Evolutionary conservation across 2,888 invertebrate species (phyloP).

Genomic region (Apotomis turbidana): DNA sequence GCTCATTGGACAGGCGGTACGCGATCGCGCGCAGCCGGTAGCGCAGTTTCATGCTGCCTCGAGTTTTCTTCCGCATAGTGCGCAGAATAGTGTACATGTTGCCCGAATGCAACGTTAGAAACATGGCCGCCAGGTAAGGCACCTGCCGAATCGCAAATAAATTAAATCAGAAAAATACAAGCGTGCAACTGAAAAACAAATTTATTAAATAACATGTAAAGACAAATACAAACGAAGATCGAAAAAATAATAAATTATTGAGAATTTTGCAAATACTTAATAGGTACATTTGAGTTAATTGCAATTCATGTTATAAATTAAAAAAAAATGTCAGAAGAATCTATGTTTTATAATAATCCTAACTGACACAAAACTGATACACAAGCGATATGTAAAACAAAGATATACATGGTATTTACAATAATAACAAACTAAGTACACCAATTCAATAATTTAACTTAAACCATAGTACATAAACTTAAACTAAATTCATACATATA

Average conservation of each 20-base stretch:
- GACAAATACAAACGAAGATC: constrained; percentile 42
- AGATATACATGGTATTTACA: constrained; percentile 21
- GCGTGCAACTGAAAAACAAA: constrained; percentile 66
- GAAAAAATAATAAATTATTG: constrained; percentile 6
- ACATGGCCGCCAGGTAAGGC: constrained; percentile 91
- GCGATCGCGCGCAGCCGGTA: constrained; percentile 84
- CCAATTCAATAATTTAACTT: constrained; percentile 37
- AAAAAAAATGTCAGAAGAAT: neutral
- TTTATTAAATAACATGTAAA: constrained; percentile 64
- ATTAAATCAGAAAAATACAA: constrained; percentile 51
- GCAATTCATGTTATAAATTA: neutral
- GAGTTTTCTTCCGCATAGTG: constrained; percentile 93
- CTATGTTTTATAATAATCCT: neutral
- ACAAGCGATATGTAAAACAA: constrained; percentile 23
- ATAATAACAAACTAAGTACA: constrained; percentile 35
- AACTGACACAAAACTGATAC: neutral
- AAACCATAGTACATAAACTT: constrained; percentile 23
- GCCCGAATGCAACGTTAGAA: constrained; percentile 93
- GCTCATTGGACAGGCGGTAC: constrained; percentile 75
- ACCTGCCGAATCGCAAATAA: constrained; percentile 84
- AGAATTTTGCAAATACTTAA: constrained; percentile 15
- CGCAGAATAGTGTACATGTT: constrained; percentile 94
- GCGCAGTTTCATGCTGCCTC: constrained; percentile 83
- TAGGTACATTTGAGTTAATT: constrained; percentile 8
- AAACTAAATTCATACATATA: constrained; percentile 20